These are phyloP conservation scores for Xyrauchen texanus DNA, from an alignment of 2,113 vertebrate species.

Conservation along the genomic window DNA sequence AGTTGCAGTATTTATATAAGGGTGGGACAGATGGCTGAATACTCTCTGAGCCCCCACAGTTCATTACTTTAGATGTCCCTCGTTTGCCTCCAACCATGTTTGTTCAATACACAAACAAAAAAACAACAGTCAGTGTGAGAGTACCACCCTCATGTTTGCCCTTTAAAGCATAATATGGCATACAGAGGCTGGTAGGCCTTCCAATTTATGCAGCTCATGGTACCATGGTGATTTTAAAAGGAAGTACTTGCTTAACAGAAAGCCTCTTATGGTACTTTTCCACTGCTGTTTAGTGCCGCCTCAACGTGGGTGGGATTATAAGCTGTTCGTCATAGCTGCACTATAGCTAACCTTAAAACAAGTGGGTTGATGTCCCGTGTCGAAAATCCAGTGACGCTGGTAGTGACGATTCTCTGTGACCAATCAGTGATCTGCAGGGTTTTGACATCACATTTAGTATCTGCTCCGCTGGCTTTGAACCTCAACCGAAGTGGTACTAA, in stretches of 20 bases:
- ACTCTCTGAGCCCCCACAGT: constrained; percentile 43
- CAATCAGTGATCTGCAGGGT: too few species aligned
- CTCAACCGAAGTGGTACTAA: too few species aligned
- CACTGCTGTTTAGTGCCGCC: too few species aligned
- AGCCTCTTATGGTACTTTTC: constrained; percentile 8
- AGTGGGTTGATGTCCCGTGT: too few species aligned
- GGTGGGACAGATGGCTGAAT: constrained; percentile 58
- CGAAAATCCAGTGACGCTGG: too few species aligned
- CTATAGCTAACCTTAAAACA: too few species aligned
- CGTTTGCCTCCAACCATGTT: constrained; percentile 48
- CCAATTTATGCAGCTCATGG: not conserved
- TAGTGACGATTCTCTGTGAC: too few species aligned
- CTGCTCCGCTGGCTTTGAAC: too few species aligned
- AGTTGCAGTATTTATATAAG: constrained; percentile 57
- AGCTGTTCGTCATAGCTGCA: too few species aligned
- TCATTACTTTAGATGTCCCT: constrained; percentile 48
- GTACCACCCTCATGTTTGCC: constrained; percentile 15
- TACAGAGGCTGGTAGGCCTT: constrained; percentile 1
- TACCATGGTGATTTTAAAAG: not conserved
- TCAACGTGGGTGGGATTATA: too few species aligned
- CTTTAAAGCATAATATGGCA: constrained; percentile 25
- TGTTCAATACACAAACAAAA: constrained; percentile 24
- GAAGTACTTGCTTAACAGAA: constrained; percentile 11
- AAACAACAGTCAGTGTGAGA: constrained; percentile 22
- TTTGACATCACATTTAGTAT: too few species aligned